Evolutionary conservation across 2,113 vertebrate genomes (phyloP), one percentile per base, ranked within the genome.

Genomic region (Paedocypris sp.): DNA sequence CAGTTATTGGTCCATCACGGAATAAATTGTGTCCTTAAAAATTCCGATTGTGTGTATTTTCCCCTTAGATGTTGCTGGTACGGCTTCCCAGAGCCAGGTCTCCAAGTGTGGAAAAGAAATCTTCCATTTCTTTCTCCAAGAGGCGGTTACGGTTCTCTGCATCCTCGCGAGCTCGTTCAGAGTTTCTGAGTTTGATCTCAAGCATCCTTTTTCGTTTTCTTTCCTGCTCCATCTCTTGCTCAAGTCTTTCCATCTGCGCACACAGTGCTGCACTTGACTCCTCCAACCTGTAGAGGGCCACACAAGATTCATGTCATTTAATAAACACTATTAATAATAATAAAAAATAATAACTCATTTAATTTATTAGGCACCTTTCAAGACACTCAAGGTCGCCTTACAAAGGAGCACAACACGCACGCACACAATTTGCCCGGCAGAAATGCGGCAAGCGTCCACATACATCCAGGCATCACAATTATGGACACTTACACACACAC

Each of bases 111-210:
- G 89, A 84, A 56, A 98, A 98, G 68, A 98, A 97, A 35, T 91
- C 88, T 73, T 97, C 94, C 94, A 97, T 98, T 68, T 98, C 94
- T 62, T 83, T 88, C 80, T 98, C 93, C 51, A 98, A 80, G 11
- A 94, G 86, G 10, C 72, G 80, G 77, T 97, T 98, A 31, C 94
- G 88, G 51, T 87, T 89, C 73, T 94, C 92, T 0, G 92, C 94
- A 0, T 96, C 91, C 64, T 92, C 86, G 0, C 90, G 84, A 0
- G 91, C 94, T 0, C 93, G 79, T 63, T 97, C 94, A 0, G 91
- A 90, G 81, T 98, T 98, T 18, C 91, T 82, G 19, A 98, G 79
- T 75, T 91, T 94, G 70, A 96, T 98, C 75, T 95, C 90, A 71
- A 97, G 74, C 91, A 95, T 90, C 0, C 69, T 78, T 41, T 88